A percentile compares a stretch with the other conserved stretches of the same genome.
Conservation (phyloP, 2,113 vertebrate species). For the Leptocoma aspasia region DNA sequence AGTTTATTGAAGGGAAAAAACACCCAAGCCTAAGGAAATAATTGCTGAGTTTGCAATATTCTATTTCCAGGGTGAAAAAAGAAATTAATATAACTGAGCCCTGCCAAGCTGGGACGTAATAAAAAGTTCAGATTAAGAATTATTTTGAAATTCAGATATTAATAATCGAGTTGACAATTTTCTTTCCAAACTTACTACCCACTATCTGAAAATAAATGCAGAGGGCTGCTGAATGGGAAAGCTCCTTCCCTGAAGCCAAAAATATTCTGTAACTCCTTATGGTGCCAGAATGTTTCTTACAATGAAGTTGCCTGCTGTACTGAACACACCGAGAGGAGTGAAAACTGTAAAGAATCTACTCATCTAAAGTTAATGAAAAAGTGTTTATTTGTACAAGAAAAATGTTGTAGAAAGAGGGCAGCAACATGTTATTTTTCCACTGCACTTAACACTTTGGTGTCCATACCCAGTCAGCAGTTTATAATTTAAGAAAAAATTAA, state of each 20-base stretch:
- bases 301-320: background rate
- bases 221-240: background rate
- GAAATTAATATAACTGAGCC: background rate
- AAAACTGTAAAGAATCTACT: background rate
- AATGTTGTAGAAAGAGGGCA: background rate
- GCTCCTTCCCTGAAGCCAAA: background rate
- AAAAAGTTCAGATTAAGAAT: background rate
- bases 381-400: background rate
- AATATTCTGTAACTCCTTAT: background rate
- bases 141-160: background rate
- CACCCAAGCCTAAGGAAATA: background rate
- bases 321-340: background rate
- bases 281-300: background rate
- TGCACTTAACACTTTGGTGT: background rate
- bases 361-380: background rate
- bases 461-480: background rate
- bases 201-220: background rate
- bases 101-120: background rate
- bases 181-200: background rate
- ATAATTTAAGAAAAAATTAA: background rate
- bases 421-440: background rate
- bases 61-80: background rate
- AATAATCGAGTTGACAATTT: background rate
- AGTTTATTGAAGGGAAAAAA: background rate
- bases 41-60: background rate